Conservation (phyloP, 2,888 invertebrate genomes). For the Cataglyphis livida region DNA sequence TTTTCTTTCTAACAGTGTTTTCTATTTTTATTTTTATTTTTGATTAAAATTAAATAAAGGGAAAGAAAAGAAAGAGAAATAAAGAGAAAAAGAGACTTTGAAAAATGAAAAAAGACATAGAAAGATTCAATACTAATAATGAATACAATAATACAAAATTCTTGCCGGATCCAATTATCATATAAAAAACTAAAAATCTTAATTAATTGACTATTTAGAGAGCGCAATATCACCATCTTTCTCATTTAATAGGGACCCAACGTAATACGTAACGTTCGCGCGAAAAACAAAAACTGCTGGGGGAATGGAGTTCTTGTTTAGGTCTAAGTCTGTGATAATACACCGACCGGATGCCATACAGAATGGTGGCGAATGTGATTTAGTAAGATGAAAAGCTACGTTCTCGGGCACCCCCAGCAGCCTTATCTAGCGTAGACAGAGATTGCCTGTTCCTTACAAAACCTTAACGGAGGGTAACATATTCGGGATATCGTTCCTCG, state of each 20-base stretch:
- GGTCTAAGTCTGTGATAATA: constrained; percentile 57
- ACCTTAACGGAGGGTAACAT: constrained; percentile 75
- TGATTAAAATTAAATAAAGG: not conserved
- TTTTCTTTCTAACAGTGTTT: not conserved
- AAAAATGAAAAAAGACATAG: not conserved
- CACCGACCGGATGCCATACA: constrained; percentile 48
- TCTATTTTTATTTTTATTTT: not conserved
- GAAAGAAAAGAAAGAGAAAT: not conserved
- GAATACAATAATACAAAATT: not conserved
- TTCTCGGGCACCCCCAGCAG: constrained; percentile 67
- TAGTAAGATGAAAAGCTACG: constrained; percentile 82
- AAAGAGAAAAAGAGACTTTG: not conserved
- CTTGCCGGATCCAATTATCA: not conserved
- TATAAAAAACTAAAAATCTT: not conserved
- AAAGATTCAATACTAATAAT: not conserved
- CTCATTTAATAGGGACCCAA: not conserved
- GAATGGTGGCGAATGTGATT: constrained; percentile 74
- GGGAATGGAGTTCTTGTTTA: constrained; percentile 64
- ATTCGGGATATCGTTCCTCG: constrained; percentile 74
- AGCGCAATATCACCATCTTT: not conserved
- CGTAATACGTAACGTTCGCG: constrained; percentile 36
- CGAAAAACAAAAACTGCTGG: constrained; percentile 38
- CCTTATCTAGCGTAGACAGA: constrained; percentile 82
- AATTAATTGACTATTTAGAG: not conserved
- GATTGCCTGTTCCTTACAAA: constrained; percentile 81